Evolutionary conservation across 2,888 invertebrate species (phyloP).

Genomic region (Sminthurinus aureus): DNA sequence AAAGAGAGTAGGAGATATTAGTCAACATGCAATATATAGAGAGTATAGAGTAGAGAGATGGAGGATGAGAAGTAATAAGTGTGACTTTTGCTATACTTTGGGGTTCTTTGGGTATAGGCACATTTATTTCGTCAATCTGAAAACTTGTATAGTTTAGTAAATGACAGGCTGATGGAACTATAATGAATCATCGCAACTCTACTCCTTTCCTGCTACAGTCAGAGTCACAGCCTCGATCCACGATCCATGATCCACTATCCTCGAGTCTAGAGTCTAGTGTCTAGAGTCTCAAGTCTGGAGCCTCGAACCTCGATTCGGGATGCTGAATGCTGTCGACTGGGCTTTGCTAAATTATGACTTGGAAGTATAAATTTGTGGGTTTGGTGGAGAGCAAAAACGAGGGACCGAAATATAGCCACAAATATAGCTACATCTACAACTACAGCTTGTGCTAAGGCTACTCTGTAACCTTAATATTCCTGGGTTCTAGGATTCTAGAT

Average conservation of each 20-base stretch:
- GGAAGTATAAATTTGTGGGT: constrained; percentile 10
- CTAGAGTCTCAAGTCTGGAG: too few relatives aligned
- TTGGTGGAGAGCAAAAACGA: background rate
- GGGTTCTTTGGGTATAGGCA: too few relatives aligned
- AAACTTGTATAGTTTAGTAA: background rate
- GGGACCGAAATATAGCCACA: background rate
- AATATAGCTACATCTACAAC: too few relatives aligned
- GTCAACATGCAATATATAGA: background rate
- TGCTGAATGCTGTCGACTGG: background rate
- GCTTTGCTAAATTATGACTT: background rate
- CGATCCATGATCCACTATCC: too few relatives aligned
- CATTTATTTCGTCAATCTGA: background rate
- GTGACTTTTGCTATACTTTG: too few relatives aligned
- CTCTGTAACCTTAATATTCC: too few relatives aligned
- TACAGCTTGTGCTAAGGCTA: too few relatives aligned
- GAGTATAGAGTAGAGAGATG: background rate
- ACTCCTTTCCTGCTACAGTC: background rate
- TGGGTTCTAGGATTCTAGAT: too few relatives aligned
- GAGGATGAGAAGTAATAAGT: background rate
- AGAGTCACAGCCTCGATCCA: too few relatives aligned
- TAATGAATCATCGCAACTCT: constrained; percentile 7
- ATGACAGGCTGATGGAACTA: constrained; percentile 18
- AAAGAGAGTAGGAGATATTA: too few relatives aligned
- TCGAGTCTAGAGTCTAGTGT: too few relatives aligned
- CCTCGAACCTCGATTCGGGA: too few relatives aligned